Conservation (phyloP, 2,113 vertebrate genomes). For the Corythaeola cristata region DNA sequence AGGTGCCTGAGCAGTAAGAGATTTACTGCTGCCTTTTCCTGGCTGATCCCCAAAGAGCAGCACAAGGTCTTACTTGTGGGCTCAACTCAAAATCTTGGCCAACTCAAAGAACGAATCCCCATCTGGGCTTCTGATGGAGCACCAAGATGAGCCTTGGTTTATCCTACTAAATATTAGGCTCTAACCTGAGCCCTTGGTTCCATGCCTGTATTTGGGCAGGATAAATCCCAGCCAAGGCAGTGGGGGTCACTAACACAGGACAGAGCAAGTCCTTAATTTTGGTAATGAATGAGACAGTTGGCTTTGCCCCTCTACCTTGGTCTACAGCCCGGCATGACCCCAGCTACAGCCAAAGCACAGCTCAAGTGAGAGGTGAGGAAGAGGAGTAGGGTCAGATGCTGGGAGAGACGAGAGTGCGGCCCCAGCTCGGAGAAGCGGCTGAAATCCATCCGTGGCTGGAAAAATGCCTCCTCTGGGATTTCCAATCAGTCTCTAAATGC, state of each 20-base stretch:
- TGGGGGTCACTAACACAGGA: not conserved
- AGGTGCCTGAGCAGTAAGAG: not conserved
- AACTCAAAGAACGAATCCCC: not conserved
- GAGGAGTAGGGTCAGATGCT: not conserved
- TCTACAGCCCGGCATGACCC: fast-evolving
- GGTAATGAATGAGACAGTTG: not conserved
- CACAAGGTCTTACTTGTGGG: not conserved
- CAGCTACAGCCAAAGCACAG: not conserved
- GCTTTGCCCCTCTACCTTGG: not conserved
- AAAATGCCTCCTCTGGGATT: not conserved
- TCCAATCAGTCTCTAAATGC: not conserved
- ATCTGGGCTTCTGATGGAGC: not conserved
- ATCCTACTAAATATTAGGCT: not conserved
- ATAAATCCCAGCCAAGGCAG: not conserved
- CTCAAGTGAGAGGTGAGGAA: not conserved
- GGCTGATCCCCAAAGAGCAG: not conserved
- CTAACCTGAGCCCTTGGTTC: not conserved
- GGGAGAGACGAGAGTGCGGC: not conserved
- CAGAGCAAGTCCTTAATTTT: not conserved
- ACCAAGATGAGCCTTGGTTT: not conserved
- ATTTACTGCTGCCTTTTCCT: not conserved
- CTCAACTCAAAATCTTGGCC: not conserved
- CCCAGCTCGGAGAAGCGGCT: fast-evolving
- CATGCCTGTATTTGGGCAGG: not conserved
- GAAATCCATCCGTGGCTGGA: not conserved